Percentiles rank a stretch among this genome's conserved stretches.
Evolutionary conservation across 2,797 vertebrate species (phyloP).

Genomic region (Allobates femoralis): DNA sequence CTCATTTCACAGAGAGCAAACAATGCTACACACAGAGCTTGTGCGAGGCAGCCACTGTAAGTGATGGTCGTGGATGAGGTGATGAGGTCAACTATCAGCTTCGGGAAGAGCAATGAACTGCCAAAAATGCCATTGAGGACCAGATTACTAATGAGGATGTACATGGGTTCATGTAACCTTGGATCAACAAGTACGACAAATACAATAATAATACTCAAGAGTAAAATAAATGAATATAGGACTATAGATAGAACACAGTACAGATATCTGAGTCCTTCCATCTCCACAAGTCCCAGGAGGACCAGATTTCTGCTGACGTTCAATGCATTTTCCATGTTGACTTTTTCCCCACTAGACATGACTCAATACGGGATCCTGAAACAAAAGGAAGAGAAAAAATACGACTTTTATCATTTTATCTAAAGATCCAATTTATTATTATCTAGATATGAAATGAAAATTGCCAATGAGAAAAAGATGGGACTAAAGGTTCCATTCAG

Average conservation of each 20-base stretch:
- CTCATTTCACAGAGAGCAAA: slow-evolving; percentile 21
- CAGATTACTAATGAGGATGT: slow-evolving; percentile 49
- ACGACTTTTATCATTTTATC: too few relatives aligned
- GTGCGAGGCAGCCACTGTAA: neutral
- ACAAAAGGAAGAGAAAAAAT: too few relatives aligned
- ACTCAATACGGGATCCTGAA: neutral
- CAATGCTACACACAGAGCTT: neutral
- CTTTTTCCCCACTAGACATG: neutral
- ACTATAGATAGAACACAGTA: slow-evolving; percentile 3
- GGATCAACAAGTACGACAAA: slow-evolving; percentile 23
- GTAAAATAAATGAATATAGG: slow-evolving; percentile 8
- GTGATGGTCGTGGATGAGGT: slow-evolving; percentile 25
- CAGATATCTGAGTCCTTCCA: slow-evolving; percentile 32
- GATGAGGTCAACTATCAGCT: slow-evolving; percentile 40
- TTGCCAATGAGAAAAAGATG: too few relatives aligned
- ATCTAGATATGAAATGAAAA: too few relatives aligned
- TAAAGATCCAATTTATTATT: too few relatives aligned
- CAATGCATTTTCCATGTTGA: slow-evolving; percentile 16
- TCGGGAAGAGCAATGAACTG: slow-evolving; percentile 31
- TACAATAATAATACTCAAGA: slow-evolving; percentile 1
- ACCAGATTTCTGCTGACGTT: neutral
- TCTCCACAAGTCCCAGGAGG: slow-evolving; percentile 32
- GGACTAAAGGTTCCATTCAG: too few relatives aligned
- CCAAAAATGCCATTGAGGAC: slow-evolving; percentile 32
- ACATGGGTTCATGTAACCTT: slow-evolving; percentile 54